Evolutionary conservation across 2,113 vertebrate species (phyloP).

Genomic region (Albula glossodonta): DNA sequence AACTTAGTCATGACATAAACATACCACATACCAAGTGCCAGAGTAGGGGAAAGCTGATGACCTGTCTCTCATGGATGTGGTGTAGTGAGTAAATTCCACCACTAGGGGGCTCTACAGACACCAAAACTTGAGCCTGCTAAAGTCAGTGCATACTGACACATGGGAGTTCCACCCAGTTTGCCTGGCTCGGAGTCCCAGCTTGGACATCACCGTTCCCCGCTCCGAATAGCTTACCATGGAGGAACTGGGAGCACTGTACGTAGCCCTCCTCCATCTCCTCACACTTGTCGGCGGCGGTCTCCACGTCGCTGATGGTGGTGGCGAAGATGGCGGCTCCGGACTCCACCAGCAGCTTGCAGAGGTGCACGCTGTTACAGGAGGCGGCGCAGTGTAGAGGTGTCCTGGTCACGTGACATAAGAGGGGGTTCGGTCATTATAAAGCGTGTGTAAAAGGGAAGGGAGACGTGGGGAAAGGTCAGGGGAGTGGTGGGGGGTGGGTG

Average conservation of each 20-base stretch:
- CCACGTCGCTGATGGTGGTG: conserved; percentile 94
- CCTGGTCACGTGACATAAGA: conserved; percentile 64
- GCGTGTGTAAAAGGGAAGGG: too few species aligned
- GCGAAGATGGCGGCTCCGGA: conserved; percentile 96
- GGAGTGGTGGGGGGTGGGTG: not conserved
- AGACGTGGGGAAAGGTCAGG: not conserved
- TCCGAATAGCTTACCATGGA: conserved; percentile 55
- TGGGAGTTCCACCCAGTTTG: not conserved
- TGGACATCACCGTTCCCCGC: not conserved
- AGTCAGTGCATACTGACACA: too few species aligned
- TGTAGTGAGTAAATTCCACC: too few species aligned
- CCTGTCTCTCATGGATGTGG: too few species aligned
- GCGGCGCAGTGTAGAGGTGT: conserved; percentile 97
- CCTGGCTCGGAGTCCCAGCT: too few species aligned
- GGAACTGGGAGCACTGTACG: conserved; percentile 95
- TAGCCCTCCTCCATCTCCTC: conserved; percentile 98
- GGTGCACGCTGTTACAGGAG: conserved; percentile 97
- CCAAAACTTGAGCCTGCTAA: too few species aligned
- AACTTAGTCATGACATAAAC: too few species aligned
- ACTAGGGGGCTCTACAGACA: too few species aligned
- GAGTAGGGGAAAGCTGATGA: too few species aligned
- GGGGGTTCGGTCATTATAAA: not conserved
- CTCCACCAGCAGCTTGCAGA: conserved; percentile 95
- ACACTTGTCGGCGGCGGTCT: conserved; percentile 96
- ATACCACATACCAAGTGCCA: too few species aligned